Evolutionary conservation across 1,140 invertebrate genomes (phyloP).

Genomic region (Cydia pomonella): DNA sequence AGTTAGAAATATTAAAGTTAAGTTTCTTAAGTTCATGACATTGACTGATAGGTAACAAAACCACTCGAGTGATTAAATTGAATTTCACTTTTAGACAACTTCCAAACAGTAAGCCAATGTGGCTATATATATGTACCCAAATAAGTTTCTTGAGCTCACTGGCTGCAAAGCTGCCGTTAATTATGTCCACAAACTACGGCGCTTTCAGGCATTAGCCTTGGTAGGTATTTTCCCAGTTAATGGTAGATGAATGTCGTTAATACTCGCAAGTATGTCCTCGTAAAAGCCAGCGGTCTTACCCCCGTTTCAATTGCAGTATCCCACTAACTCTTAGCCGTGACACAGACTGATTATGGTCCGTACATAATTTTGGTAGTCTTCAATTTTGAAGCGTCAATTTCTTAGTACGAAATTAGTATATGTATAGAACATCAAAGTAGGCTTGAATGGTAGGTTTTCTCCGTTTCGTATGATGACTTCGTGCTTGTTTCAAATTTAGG

Average conservation of each 20-base stretch:
- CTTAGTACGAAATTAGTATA: not conserved
- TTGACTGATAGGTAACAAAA: too few species aligned
- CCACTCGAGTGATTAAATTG: too few species aligned
- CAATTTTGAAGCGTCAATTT: not conserved
- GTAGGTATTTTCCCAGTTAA: conserved; percentile 69
- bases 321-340: conserved; percentile 39
- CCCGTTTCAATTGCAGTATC: conserved; percentile 49
- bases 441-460: not conserved
- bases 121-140: too few species aligned
- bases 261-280: conserved; percentile 67
- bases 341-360: conserved; percentile 34
- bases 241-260: conserved; percentile 73
- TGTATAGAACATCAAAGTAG: not conserved
- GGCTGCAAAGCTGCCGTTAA: conserved; percentile 56
- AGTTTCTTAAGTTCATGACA: too few species aligned
- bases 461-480: too few species aligned
- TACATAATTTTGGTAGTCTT: not conserved
- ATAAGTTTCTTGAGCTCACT: not conserved
- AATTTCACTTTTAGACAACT: too few species aligned
- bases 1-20: too few species aligned
- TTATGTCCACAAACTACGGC: conserved; percentile 63
- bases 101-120: too few species aligned
- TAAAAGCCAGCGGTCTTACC: conserved; percentile 62
- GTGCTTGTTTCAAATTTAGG: not conserved
- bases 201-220: conserved; percentile 67